Evolutionary conservation across 2,113 vertebrate species (phyloP).

Genomic region (Scomber colias): DNA sequence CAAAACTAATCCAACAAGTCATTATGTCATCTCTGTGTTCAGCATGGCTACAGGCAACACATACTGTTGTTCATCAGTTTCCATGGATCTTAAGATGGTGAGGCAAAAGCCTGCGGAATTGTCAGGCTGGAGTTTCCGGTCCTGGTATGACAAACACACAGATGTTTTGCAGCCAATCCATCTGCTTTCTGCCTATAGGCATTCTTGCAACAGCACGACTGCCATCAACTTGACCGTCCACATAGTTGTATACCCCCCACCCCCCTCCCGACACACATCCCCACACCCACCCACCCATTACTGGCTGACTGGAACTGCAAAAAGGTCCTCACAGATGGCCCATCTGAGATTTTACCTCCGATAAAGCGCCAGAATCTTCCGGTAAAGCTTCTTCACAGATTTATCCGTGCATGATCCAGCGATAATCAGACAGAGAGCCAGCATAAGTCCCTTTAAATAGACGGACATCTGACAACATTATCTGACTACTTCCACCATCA

Average conservation of each 20-base stretch:
- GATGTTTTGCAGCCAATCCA: constrained; percentile 24
- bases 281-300: constrained; percentile 4
- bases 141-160: constrained; percentile 42
- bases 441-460: constrained; percentile 45
- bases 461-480: constrained; percentile 55
- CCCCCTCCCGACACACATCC: neutral
- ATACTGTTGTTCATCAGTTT: constrained; percentile 13
- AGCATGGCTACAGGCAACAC: constrained; percentile 20
- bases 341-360: constrained; percentile 38
- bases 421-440: constrained; percentile 43
- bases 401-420: constrained; percentile 56
- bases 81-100: constrained; percentile 17
- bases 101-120: constrained; percentile 32
- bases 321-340: constrained; percentile 50
- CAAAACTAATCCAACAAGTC: neutral
- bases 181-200: constrained; percentile 44
- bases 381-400: constrained; percentile 57
- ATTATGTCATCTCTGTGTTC: neutral
- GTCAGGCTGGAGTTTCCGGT: constrained; percentile 62
- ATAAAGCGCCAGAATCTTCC: constrained; percentile 14
- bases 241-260: constrained; percentile 10
- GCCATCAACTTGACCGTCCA: constrained; percentile 18
- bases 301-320: constrained; percentile 1
- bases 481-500: constrained; percentile 27
- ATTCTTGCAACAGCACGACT: constrained; percentile 28